Evolutionary conservation across 1,140 invertebrate genomes (phyloP), one percentile per base, ranked within the genome.

Genomic region (Pachyrhynchus sulphureomaculatus): DNA sequence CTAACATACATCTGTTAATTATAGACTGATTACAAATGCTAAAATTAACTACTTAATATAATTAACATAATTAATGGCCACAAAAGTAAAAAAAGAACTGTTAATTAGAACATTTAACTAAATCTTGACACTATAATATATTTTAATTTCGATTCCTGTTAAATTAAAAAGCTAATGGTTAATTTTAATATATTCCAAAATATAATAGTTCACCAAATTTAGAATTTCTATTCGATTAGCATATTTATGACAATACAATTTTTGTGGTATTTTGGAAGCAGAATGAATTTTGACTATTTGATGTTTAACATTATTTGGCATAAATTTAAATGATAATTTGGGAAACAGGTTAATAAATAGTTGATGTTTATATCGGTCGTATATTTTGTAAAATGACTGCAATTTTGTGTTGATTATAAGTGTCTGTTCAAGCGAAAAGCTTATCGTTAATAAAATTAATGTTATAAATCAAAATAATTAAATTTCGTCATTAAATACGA

Each of bases 231-330:
- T 61, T 53, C 24, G 29, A 61, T 61, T 61, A 23, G 12, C 58
- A 61, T 61, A 53, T 53, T 53, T 59, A 49, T 33, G 47, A 61
- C 49, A 39, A 36, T 61, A 53, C 49, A 36, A 23, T 53, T 61
- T 61, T 61, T 53, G 45, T 59, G 45, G 47, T 36, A 59, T 59
- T 59, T 42, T 42, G 45, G 56, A 57, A 36, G 32, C 56, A n/a
- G 20, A 59, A 59, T 59, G 49, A 59, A 51, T 49, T 49, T 59
- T 36, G 51, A 45, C 42, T 51, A 51, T 59, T 51, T 48, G 47
- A 59, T 59, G 56, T 42, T 59, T 39, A 59, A 59, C 56, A 59
- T 49, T 59, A 59, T 51, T 51, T 51, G 23, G 56, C 45, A 59
- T 59, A 51, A 59, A 59, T 59, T 59, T 59, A 24, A 59, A 59